phyloP scores from a whole-genome alignment of 2,113 vertebrate species.

The Mixornis gularis region DNA sequence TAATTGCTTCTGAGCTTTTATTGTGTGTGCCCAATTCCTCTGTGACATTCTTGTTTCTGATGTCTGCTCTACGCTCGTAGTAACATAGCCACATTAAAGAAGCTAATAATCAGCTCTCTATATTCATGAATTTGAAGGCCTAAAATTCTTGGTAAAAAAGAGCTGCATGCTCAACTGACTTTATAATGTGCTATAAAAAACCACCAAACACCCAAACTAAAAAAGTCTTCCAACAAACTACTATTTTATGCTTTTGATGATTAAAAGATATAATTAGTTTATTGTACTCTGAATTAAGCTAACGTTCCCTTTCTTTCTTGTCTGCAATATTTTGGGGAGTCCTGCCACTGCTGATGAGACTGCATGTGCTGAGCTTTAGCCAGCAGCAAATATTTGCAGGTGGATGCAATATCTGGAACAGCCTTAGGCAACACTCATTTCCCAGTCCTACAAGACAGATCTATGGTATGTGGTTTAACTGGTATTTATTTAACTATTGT shows the following conservation, averaged over 20 bases:
- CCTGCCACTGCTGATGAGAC: not conserved
- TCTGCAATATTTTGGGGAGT: not conserved
- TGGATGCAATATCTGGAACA: slow-evolving; percentile 28
- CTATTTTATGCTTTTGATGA: not conserved
- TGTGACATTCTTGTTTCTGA: not conserved
- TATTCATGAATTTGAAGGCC: not conserved
- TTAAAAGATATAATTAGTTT: not conserved
- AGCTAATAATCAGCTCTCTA: not conserved
- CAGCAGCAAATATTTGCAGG: slow-evolving; percentile 28
- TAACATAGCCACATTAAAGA: not conserved
- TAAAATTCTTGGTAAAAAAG: not conserved
- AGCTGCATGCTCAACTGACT: not conserved
- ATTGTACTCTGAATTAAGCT: not conserved
- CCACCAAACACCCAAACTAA: not conserved
- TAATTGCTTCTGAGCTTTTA: not conserved
- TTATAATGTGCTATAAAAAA: not conserved
- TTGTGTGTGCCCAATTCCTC: not conserved
- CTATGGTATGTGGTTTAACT: slow-evolving; percentile 26
- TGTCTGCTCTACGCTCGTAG: accelerated
- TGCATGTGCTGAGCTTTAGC: not conserved
- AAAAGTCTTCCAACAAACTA: not conserved
- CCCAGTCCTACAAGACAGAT: not conserved
- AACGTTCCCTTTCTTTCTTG: not conserved
- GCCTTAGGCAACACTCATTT: not conserved
- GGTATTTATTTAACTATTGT: slow-evolving; percentile 46